Percentiles rank a stretch among this genome's conserved stretches.
Evolutionary conservation across 2,888 invertebrate species (phyloP).

Genomic region (Trichogramma evanescens): DNA sequence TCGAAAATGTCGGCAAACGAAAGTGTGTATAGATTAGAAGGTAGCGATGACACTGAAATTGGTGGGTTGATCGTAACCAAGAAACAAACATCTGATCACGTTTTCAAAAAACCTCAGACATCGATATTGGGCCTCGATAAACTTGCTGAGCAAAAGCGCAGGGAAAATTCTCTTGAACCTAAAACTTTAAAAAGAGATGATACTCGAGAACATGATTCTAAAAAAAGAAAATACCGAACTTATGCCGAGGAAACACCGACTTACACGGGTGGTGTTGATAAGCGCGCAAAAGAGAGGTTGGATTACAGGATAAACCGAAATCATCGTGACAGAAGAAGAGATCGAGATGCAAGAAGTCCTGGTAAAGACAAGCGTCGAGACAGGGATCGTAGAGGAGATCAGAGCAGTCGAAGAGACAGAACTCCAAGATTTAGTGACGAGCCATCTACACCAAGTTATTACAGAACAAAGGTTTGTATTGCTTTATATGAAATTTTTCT

Average conservation of each 20-base stretch:
- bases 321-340: slow-evolving; percentile 37
- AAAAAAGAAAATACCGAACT: slow-evolving; percentile 65
- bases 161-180: slow-evolving; percentile 45
- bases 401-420: slow-evolving; percentile 31
- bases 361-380: slow-evolving; percentile 11
- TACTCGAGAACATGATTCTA: slow-evolving; percentile 32
- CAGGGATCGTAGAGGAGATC: slow-evolving; percentile 25
- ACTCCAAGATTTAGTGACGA: slow-evolving; percentile 71
- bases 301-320: slow-evolving; percentile 41
- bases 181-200: slow-evolving; percentile 40
- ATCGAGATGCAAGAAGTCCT: slow-evolving; percentile 24
- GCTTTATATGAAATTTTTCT: slow-evolving; percentile 1
- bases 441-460: slow-evolving; percentile 70
- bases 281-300: slow-evolving; percentile 67
- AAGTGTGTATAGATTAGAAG: slow-evolving; percentile 48
- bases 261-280: slow-evolving; percentile 85
- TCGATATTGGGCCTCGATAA: slow-evolving; percentile 80
- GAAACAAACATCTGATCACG: slow-evolving; percentile 48
- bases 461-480: slow-evolving; percentile 45
- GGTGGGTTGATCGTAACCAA: slow-evolving; percentile 46
- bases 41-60: slow-evolving; percentile 35
- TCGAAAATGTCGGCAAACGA: slow-evolving; percentile 30
- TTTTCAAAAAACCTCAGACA: slow-evolving; percentile 68
- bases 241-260: slow-evolving; percentile 86
- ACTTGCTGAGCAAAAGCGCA: slow-evolving; percentile 69